Percentiles rank a stretch among this genome's conserved stretches.
Conservation (phyloP, 2,797 vertebrate species). For the Arrhamphus sclerolepis region DNA sequence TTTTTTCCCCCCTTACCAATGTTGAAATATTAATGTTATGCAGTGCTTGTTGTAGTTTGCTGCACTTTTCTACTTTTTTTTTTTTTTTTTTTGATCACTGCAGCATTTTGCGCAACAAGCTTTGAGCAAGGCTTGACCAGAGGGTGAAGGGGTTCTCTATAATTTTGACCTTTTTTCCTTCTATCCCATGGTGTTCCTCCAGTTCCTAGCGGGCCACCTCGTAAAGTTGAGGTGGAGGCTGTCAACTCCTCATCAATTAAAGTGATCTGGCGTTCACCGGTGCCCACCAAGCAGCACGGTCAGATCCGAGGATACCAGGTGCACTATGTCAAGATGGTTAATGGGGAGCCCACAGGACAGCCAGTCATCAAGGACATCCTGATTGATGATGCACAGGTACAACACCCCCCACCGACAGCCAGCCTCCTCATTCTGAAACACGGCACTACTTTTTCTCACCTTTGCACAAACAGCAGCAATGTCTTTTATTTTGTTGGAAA, state of each 20-base stretch:
- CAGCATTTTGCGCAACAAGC: constrained; percentile 74
- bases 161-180: constrained; percentile 89
- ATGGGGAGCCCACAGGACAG: constrained; percentile 95
- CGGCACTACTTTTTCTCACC: constrained; percentile 30
- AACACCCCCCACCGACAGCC: constrained; percentile 40
- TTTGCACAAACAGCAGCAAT: constrained; percentile 14
- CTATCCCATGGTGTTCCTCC: constrained; percentile 98
- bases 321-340: constrained; percentile 98
- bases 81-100: constrained; percentile 63
- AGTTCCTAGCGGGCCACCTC: constrained; percentile 99
- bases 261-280: constrained; percentile 98
- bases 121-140: constrained; percentile 71
- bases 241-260: constrained; percentile 99
- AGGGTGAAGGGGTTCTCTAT: constrained; percentile 80
- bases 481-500: constrained; percentile 13
- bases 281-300: constrained; percentile 98
- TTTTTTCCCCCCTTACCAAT: constrained; percentile 81
- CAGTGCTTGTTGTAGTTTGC: constrained; percentile 83
- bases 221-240: constrained; percentile 99
- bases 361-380: constrained; percentile 98
- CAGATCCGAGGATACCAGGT: constrained; percentile 99
- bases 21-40: constrained; percentile 87
- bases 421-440: constrained; percentile 45
- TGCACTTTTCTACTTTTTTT: constrained; percentile 73
- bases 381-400: constrained; percentile 98